Base-by-base conservation (phyloP, 2,888 invertebrate genomes). In the Stomorhina lunata region DNA sequence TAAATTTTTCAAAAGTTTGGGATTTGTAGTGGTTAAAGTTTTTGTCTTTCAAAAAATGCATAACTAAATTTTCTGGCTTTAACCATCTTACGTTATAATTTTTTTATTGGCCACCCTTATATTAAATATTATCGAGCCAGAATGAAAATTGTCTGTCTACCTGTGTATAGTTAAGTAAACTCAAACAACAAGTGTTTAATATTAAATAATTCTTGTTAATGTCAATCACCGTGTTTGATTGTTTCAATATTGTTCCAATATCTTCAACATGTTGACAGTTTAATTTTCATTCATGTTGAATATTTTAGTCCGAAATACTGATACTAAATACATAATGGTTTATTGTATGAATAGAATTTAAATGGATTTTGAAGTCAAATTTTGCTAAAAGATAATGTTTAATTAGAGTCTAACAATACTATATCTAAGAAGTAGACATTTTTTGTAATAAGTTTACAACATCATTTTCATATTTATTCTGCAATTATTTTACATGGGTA, bases 221-320 rank as follows among this genome's bases (percentile, higher is more conserved):
- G 43, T 37, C 69, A 55, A 69, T 69, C 55, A 55, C 6, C 15
- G 17, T 55, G n/a, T 40, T 34, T 55, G 17, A 29, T 20, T 22
- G 10, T 65, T 55, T 25, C 43, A 27, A 37, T 43, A 43, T 40
- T 43, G 25, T n/a, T n/a, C 9, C 22, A 55, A 43, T 32, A n/a
- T 37, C 27, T 55, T 4, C 29, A 69, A 57, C 27, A 69, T 55
- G 55, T 43, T 69, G 69, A 55, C 20, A 69, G 12, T 3, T 40
- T 69, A 69, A 69, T 55, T 55, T 55, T 29, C 3, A 43, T 40
- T 40, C 27, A 29, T 37, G 40, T 20, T 55, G 7, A 12, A 29
- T 25, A 57, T 40, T 45, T 45, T 45, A 45, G 17, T 9, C n/a
- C 1, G 45, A 37, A 37, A 37, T 37, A 4, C 32, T 55, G 17